phyloP scores from a whole-genome alignment of 2,888 invertebrate genomes.

The Drosophila quinaria region DNA sequence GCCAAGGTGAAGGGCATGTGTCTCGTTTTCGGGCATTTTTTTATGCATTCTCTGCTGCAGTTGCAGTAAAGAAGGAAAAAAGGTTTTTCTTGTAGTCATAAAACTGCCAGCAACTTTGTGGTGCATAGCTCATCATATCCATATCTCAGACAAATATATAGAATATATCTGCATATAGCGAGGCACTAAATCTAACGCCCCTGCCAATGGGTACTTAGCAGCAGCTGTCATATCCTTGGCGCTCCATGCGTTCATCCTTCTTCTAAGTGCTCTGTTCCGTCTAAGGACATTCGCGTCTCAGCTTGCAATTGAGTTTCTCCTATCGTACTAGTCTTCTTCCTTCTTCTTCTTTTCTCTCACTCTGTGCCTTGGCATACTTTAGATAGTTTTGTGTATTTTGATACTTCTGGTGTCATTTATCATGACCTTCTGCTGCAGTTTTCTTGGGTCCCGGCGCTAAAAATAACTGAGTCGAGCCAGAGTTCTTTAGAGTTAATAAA shows the following conservation, averaged over 20 bases:
- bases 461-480: slow-evolving; percentile 47
- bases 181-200: slow-evolving; percentile 79
- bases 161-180: slow-evolving; percentile 26
- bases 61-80: slow-evolving; percentile 36
- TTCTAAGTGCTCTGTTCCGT: slow-evolving; percentile 50
- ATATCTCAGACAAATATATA: slow-evolving; percentile 25
- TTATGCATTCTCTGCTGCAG: slow-evolving; percentile 27
- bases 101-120: slow-evolving; percentile 48
- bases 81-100: slow-evolving; percentile 73
- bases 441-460: slow-evolving; percentile 41
- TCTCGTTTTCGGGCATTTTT: slow-evolving; percentile 32
- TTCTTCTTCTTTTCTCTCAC: background rate
- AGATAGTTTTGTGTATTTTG: slow-evolving; percentile 61
- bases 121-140: slow-evolving; percentile 45
- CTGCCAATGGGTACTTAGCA: slow-evolving; percentile 63
- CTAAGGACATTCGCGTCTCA: slow-evolving; percentile 55
- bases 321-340: background rate
- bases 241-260: slow-evolving; percentile 54
- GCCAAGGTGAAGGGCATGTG: slow-evolving; percentile 66
- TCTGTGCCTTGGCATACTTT: slow-evolving; percentile 19
- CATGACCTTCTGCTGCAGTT: slow-evolving; percentile 71
- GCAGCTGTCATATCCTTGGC: slow-evolving; percentile 71
- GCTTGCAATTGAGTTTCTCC: slow-evolving; percentile 31
- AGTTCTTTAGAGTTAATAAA: slow-evolving; percentile 42
- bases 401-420: slow-evolving; percentile 79